Conservation (phyloP, 2,113 vertebrate genomes). For the Ahaetulla prasina region DNA sequence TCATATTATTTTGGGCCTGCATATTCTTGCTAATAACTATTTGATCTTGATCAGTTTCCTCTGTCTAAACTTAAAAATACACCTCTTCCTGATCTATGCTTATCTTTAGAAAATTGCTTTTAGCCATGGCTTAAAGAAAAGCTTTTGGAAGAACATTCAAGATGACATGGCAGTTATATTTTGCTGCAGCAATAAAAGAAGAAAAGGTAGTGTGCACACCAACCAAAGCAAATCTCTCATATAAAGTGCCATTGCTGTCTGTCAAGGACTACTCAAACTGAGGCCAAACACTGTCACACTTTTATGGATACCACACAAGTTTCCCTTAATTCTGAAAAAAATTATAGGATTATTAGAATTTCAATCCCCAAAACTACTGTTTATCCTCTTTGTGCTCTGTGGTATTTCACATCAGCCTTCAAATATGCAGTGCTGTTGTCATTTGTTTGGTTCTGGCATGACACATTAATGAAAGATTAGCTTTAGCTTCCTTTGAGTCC, state of each 20-base stretch:
- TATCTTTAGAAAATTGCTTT: neutral
- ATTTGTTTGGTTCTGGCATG: constrained; percentile 22
- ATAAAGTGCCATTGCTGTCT: neutral
- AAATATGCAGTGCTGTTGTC: neutral
- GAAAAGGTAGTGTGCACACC: neutral
- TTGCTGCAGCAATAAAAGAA: neutral
- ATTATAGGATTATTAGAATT: neutral
- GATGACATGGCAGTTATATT: neutral
- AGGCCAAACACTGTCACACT: neutral
- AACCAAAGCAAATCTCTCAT: neutral
- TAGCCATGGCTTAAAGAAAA: neutral
- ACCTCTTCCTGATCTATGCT: neutral
- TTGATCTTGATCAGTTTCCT: neutral
- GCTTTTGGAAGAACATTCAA: neutral
- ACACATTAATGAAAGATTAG: neutral
- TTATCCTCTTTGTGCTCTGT: constrained; percentile 5
- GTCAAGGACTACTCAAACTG: neutral
- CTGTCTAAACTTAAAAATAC: neutral
- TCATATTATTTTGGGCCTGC: neutral
- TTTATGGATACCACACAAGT: neutral
- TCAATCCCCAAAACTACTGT: neutral
- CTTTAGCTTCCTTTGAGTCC: constrained; percentile 18
- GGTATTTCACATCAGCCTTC: constrained; percentile 18
- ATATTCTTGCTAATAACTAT: neutral
- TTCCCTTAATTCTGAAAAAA: neutral